phyloP scores from a whole-genome alignment of 2,888 invertebrate species.

The Ochlodes sylvanus region DNA sequence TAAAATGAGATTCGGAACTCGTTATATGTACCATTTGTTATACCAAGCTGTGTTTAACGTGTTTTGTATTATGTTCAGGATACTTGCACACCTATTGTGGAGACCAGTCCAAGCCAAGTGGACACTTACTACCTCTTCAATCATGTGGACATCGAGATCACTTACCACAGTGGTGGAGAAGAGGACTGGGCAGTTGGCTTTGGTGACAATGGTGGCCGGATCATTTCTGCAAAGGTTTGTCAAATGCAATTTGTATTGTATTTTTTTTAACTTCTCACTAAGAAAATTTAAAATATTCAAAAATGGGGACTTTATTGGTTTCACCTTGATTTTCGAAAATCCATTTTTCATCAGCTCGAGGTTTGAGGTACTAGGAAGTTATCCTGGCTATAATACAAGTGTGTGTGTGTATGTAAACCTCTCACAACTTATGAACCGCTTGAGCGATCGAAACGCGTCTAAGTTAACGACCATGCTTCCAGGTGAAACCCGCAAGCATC shows the following conservation, averaged over 20 bases:
- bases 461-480: constrained; percentile 21
- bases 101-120: constrained; percentile 84
- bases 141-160: constrained; percentile 97
- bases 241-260: constrained; percentile 38
- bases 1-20: too few species aligned
- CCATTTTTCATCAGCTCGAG: too few species aligned
- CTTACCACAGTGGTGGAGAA: constrained; percentile 94
- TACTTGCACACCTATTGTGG: constrained; percentile 84
- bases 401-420: too few species aligned
- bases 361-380: too few species aligned
- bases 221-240: constrained; percentile 90
- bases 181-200: constrained; percentile 95
- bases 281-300: too few species aligned
- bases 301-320: too few species aligned
- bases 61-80: constrained; percentile 59
- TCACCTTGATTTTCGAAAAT: too few species aligned
- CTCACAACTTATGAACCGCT: too few species aligned
- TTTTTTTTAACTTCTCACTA: too few species aligned
- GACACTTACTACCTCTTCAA: constrained; percentile 97
- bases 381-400: too few species aligned
- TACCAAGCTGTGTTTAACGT: background rate
- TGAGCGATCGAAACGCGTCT: too few species aligned
- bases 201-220: constrained; percentile 93
- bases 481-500: constrained; percentile 85
- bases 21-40: too few species aligned